Evolutionary conservation across 2,113 vertebrate genomes (phyloP).

Genomic region (Rhodinocichla rosea): DNA sequence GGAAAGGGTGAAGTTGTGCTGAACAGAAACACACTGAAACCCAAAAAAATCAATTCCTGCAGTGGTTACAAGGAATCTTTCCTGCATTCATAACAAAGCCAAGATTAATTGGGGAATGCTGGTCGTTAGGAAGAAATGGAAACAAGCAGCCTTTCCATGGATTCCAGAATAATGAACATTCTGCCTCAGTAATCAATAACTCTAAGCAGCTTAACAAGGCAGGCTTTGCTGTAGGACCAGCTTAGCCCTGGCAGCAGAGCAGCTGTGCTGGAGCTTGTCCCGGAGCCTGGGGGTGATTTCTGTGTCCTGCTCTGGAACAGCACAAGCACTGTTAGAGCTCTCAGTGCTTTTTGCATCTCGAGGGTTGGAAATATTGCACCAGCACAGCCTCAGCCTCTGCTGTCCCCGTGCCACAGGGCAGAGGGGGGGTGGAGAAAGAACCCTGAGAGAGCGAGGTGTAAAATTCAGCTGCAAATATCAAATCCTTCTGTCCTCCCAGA

Average conservation of each 20-base stretch:
- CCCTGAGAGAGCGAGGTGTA: rapidly evolving
- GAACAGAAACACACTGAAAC: neutral
- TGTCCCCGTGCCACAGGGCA: neutral
- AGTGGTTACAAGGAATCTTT: neutral
- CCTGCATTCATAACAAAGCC: neutral
- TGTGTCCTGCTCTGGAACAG: neutral
- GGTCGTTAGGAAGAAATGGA: neutral
- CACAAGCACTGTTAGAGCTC: rapidly evolving
- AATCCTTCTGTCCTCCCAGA: neutral
- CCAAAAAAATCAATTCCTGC: neutral
- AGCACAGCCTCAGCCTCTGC: neutral
- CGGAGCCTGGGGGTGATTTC: neutral
- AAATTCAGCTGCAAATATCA: neutral
- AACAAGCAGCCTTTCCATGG: neutral
- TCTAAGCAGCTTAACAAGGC: neutral
- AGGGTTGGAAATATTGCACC: neutral
- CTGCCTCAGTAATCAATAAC: constrained; percentile 17
- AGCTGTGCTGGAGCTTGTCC: neutral
- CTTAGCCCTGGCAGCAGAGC: neutral
- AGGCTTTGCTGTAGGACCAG: neutral
- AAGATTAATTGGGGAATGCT: constrained; percentile 28
- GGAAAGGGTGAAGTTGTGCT: neutral
- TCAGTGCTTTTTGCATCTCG: neutral
- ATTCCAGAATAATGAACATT: constrained; percentile 3
- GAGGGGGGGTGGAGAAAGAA: neutral